Conservation (phyloP, 2,113 vertebrate species). For the Pachyramphus minor region DNA sequence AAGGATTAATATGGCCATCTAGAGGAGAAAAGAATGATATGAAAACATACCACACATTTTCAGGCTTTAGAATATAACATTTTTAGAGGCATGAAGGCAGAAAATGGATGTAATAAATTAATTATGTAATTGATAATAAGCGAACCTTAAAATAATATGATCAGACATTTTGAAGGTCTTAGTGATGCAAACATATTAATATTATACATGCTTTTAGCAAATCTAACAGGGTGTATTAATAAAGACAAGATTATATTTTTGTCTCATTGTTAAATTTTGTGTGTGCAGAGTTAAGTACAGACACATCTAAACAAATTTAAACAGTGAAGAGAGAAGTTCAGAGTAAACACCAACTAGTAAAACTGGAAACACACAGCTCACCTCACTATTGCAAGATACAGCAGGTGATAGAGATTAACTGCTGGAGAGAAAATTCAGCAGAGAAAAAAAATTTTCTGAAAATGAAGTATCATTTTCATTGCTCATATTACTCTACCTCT, state of each 20-base stretch:
- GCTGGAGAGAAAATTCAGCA: not conserved
- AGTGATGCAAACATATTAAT: not conserved
- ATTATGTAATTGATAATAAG: not conserved
- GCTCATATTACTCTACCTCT: not conserved
- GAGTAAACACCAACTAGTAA: not conserved
- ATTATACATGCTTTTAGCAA: not conserved
- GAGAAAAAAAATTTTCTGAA: not conserved
- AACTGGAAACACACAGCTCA: not conserved
- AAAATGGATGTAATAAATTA: not conserved
- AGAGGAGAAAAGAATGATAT: conserved; percentile 70
- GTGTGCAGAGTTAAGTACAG: not conserved
- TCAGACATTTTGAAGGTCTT: not conserved
- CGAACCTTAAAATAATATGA: not conserved
- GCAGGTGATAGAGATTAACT: not conserved
- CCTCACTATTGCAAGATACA: not conserved
- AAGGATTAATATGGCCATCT: conserved; percentile 74
- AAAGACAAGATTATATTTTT: not conserved
- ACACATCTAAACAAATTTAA: not conserved
- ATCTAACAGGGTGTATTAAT: not conserved
- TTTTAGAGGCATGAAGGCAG: not conserved
- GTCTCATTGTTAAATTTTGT: not conserved
- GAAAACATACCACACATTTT: conserved; percentile 18
- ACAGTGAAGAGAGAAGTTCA: not conserved
- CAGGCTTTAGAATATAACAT: not conserved
- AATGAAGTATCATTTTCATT: not conserved